Percentiles rank a stretch among this genome's conserved stretches.
Evolutionary conservation across 2,797 vertebrate species (phyloP).

Genomic region (Synaphobranchus kaupii): DNA sequence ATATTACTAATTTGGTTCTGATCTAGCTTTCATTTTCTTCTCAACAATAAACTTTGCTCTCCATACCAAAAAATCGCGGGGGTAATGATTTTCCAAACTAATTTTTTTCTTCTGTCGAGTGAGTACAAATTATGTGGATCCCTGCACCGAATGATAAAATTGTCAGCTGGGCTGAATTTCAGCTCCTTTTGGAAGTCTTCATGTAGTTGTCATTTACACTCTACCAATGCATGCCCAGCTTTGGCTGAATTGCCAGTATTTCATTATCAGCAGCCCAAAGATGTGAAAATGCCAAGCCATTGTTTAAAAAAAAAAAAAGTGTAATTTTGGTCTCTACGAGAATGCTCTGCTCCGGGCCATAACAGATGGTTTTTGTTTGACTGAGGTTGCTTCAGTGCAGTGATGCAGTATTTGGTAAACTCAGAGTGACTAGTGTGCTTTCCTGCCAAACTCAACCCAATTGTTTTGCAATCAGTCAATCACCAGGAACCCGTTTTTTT

Average conservation of each 20-base stretch:
- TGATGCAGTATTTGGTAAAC: constrained; percentile 70
- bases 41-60: constrained; percentile 23
- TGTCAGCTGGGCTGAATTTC: background rate
- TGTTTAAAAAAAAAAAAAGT: constrained; percentile 33
- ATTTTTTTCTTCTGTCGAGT: background rate
- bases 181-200: background rate
- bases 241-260: background rate
- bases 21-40: background rate
- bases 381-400: constrained; percentile 52
- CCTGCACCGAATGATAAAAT: background rate
- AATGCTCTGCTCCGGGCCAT: constrained; percentile 58
- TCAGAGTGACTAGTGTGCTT: constrained; percentile 61
- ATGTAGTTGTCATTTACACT: background rate
- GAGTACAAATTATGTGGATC: background rate
- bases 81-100: constrained; percentile 18
- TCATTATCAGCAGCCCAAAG: background rate
- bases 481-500: constrained; percentile 21
- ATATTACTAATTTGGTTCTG: background rate
- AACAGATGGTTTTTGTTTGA: constrained; percentile 56
- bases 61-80: background rate
- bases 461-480: constrained; percentile 62
- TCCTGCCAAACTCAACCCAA: constrained; percentile 54
- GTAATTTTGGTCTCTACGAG: constrained; percentile 55
- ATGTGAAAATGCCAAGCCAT: constrained; percentile 14
- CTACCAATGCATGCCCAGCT: background rate